Conservation (phyloP, 2,113 vertebrate genomes). For the Neotragus moschatus region DNA sequence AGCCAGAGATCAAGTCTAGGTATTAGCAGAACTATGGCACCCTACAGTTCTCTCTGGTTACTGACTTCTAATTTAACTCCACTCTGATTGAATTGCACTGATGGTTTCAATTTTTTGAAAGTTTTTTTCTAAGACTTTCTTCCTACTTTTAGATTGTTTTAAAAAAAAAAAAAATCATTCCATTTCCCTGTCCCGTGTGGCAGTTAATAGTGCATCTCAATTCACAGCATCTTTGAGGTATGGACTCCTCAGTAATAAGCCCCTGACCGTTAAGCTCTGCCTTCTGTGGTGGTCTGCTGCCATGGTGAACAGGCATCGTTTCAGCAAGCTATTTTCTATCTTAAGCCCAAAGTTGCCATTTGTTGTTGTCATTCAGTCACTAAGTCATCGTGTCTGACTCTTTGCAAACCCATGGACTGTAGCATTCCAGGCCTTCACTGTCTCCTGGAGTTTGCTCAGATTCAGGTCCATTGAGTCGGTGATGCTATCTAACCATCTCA, state of each 20-base stretch:
- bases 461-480: background rate
- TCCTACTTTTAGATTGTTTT: background rate
- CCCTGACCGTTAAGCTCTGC: background rate
- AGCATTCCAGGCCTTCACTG: background rate
- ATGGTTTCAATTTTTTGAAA: background rate
- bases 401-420: background rate
- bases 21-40: background rate
- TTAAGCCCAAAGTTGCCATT: background rate
- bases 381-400: rapidly evolving
- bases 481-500: background rate
- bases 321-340: background rate
- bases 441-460: background rate
- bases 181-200: background rate
- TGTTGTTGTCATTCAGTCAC: background rate
- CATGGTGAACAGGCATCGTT: background rate
- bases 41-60: background rate
- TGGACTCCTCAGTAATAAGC: background rate
- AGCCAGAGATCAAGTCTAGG: background rate
- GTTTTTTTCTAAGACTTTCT: background rate
- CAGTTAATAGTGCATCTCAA: background rate
- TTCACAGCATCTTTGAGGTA: background rate
- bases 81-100: background rate
- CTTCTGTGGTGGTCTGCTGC: background rate
- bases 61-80: background rate
- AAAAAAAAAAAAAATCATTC: background rate